phyloP scores from a whole-genome alignment of 2,888 invertebrate species.

The Heliconius charithonia region DNA sequence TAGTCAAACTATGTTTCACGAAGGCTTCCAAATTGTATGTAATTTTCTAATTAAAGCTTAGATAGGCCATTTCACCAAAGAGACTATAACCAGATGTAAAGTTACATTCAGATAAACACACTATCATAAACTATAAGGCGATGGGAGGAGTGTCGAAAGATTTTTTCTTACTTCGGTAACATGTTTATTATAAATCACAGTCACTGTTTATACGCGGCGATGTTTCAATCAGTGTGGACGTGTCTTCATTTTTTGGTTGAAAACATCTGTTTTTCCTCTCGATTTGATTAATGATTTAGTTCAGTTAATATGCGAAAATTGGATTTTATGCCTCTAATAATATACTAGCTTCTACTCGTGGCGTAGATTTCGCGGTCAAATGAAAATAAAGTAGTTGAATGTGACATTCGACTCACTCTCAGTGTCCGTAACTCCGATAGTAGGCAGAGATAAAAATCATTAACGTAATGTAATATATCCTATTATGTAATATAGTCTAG shows the following conservation, averaged over 20 bases:
- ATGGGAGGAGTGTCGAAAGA: constrained; percentile 37
- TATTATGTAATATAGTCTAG: too few species aligned
- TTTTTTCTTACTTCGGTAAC: constrained; percentile 34
- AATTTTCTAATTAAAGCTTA: not conserved
- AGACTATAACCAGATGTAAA: constrained; percentile 55
- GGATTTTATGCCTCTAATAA: not conserved
- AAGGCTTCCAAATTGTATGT: not conserved
- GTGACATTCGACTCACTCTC: too few species aligned
- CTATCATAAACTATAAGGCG: constrained; percentile 41
- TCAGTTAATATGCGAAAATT: not conserved
- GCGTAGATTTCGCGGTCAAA: too few species aligned
- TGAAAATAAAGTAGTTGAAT: too few species aligned
- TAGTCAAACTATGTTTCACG: too few species aligned
- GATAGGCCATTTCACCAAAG: constrained; percentile 46
- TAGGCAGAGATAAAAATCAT: too few species aligned
- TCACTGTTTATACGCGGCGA: constrained; percentile 35
- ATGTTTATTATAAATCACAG: constrained; percentile 43
- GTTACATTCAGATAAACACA: constrained; percentile 36
- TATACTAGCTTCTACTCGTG: not conserved
- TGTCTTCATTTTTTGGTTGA: constrained; percentile 21
- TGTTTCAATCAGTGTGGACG: constrained; percentile 35
- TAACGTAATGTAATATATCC: too few species aligned
- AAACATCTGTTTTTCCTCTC: constrained; percentile 39
- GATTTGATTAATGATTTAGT: not conserved
- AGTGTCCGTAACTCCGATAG: too few species aligned